Evolutionary conservation across 2,888 invertebrate species (phyloP).

Genomic region (Mellilla xanthometata): DNA sequence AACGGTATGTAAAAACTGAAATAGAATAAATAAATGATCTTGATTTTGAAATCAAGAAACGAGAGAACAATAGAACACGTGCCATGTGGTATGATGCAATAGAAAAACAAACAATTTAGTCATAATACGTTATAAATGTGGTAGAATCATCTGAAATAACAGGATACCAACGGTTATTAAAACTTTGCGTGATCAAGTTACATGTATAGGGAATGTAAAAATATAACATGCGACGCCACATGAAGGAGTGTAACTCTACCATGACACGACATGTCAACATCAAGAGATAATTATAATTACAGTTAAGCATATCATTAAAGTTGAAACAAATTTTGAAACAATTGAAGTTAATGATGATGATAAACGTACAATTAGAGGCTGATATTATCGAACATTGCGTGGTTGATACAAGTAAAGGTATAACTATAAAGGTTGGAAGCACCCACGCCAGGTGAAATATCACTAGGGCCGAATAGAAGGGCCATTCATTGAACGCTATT

Average conservation of each 20-base stretch:
- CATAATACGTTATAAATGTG: constrained; percentile 27
- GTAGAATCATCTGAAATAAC: constrained; percentile 55
- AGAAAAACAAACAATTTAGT: constrained; percentile 47
- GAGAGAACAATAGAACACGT: constrained; percentile 57
- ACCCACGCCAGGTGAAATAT: constrained; percentile 40
- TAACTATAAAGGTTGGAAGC: constrained; percentile 24
- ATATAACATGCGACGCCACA: constrained; percentile 37
- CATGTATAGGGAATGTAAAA: constrained; percentile 41
- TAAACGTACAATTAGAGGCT: constrained; percentile 25
- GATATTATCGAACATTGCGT: constrained; percentile 26
- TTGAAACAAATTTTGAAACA: constrained; percentile 20
- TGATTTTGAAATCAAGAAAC: constrained; percentile 41
- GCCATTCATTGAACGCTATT: constrained; percentile 49
- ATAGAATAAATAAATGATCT: constrained; percentile 26
- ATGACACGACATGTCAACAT: constrained; percentile 47
- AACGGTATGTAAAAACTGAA: neutral
- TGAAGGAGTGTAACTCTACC: constrained; percentile 32
- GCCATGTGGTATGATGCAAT: constrained; percentile 44
- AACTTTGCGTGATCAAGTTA: constrained; percentile 53
- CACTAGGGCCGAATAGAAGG: constrained; percentile 41
- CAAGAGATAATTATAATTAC: constrained; percentile 45
- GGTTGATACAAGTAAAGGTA: constrained; percentile 19
- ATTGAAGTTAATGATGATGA: constrained; percentile 22
- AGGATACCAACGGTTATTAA: constrained; percentile 52
- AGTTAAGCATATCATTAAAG: constrained; percentile 39